Evolutionary conservation across 2,888 invertebrate species (phyloP), one percentile per base, ranked within the genome.

Genomic region (Actias luna): DNA sequence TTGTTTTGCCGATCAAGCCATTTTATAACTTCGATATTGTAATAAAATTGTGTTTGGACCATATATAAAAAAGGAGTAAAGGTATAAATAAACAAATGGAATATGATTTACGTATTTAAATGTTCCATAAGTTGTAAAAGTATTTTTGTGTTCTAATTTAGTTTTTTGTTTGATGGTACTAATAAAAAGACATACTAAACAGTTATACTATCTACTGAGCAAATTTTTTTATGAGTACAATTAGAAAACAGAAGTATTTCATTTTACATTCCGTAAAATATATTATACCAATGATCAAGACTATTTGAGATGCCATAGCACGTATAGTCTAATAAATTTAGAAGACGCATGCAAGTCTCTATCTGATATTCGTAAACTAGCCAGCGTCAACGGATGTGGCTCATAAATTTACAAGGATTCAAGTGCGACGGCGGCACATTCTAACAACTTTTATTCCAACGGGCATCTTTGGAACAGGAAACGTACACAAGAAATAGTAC

Each of bases 381-480:
- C 80, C 84, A 83, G 76, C 80, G 85, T 82, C 82, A 83, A 80
- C 79, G 78, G 72, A 72, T 72, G 74, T 70, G 77, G 82, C 85
- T 83, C 83, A 89, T 92, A 92, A 92, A 92, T 91, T 88, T 88
- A 72, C 80, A 78, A 83, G 90, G 90, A 90, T 91, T 85, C 82
- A 76, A 76, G 77, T 76, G 74, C 82, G 90, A 91, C 91, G 85
- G 80, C 70, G 80, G 80, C 82, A 85, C 84, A 82, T 83, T 80
- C 80, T 87, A 88, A 89, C 89, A 90, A 89, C 12, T 50, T 50
- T 50, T 50, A 89, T 91, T 85, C 82, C 80, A 79, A 78, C 78
- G 77, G 76, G 75, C 80, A 77, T 77, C 79, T 79, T 81, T 75
- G 77, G 79, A 67, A 68, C 16, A 25, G 16, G 1, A 33, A 39